Evolutionary conservation across 2,797 vertebrate genomes (phyloP).

Genomic region (Siniperca obscura): DNA sequence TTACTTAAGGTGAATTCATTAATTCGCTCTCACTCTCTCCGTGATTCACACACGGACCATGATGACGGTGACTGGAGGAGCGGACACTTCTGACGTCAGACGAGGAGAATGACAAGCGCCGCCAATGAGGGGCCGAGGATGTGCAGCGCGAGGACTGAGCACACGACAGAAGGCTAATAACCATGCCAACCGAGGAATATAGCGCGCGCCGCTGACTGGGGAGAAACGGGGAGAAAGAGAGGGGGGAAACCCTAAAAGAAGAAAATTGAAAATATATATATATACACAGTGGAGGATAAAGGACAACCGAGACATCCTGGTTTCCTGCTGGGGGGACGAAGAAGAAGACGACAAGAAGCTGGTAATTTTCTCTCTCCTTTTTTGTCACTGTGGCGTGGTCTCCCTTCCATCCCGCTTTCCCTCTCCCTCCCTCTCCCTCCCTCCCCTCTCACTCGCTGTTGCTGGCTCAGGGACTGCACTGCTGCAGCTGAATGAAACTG

Average conservation of each 20-base stretch:
- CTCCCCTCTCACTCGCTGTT: conserved; percentile 7
- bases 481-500: conserved; percentile 81
- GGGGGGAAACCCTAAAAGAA: conserved; percentile 38
- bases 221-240: conserved; percentile 15
- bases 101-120: conserved; percentile 87
- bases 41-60: conserved; percentile 77
- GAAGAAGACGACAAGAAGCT: conserved; percentile 56
- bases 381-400: conserved; percentile 59
- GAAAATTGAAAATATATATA: neutral
- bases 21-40: conserved; percentile 26
- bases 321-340: conserved; percentile 45
- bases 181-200: conserved; percentile 83
- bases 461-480: conserved; percentile 66
- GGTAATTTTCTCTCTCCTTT: conserved; percentile 60
- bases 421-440: neutral
- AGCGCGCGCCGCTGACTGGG: conserved; percentile 69
- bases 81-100: conserved; percentile 93
- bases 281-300: conserved; percentile 38
- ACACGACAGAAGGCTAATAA: conserved; percentile 82
- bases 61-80: conserved; percentile 88
- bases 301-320: neutral
- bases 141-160: conserved; percentile 83
- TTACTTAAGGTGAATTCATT: conserved; percentile 18
- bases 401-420: conserved; percentile 14
- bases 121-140: conserved; percentile 87